Percentiles rank a stretch among this genome's conserved stretches.
These are phyloP conservation scores for Pyrrhia umbra DNA, from an alignment of 2,888 invertebrate species.

Conservation along the genomic window DNA sequence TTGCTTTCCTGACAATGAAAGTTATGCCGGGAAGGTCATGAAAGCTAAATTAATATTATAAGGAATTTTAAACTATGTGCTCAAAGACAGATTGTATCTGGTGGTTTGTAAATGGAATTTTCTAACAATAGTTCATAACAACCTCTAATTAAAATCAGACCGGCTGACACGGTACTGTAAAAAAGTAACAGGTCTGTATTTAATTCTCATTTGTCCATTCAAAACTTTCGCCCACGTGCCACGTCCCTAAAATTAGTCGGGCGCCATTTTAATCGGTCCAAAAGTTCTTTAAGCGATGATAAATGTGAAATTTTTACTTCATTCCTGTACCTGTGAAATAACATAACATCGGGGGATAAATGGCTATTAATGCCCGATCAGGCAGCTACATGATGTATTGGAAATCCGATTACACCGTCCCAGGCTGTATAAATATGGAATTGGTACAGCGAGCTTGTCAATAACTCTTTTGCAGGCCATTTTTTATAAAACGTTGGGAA, in stretches of 20 bases:
- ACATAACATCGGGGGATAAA: constrained; percentile 26
- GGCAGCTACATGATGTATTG: constrained; percentile 52
- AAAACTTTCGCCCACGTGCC: neutral
- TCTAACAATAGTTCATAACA: neutral
- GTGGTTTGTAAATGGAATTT: neutral
- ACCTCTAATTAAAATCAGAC: neutral
- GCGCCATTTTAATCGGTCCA: constrained; percentile 14
- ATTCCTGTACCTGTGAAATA: constrained; percentile 26
- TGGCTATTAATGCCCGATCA: constrained; percentile 50
- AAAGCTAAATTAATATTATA: too few relatives aligned
- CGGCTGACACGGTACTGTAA: neutral
- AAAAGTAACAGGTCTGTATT: neutral
- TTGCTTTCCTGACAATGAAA: neutral
- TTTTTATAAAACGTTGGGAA: too few relatives aligned
- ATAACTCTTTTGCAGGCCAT: constrained; percentile 32
- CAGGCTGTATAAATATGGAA: constrained; percentile 32
- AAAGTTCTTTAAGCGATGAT: constrained; percentile 13
- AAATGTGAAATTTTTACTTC: constrained; percentile 22
- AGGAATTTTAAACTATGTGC: too few relatives aligned
- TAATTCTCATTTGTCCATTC: constrained; percentile 4
- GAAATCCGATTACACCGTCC: constrained; percentile 43
- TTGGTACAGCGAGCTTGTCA: constrained; percentile 10
- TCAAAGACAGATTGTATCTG: neutral
- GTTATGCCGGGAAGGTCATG: neutral
- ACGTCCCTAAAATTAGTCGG: neutral